phyloP scores from a whole-genome alignment of 1,140 invertebrate species.

The Drosophila ohnishii region DNA sequence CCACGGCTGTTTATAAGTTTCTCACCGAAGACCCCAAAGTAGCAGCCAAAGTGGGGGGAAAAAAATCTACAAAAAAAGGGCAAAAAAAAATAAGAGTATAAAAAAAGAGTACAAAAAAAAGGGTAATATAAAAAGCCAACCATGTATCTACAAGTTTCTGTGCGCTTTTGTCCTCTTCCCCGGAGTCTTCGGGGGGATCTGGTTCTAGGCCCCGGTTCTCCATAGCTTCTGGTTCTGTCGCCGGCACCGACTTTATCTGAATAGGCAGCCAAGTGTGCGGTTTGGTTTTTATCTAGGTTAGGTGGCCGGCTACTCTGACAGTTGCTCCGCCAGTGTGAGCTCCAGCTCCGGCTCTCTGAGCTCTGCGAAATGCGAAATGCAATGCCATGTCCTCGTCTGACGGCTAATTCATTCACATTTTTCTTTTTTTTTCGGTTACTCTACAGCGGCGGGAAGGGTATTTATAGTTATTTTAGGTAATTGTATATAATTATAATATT shows the following conservation, averaged over 20 bases:
- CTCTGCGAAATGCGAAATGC: slow-evolving; percentile 31
- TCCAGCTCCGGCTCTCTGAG: slow-evolving; percentile 13
- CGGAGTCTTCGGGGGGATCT: slow-evolving; percentile 28
- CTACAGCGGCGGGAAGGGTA: slow-evolving; percentile 1
- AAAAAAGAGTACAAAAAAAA: slow-evolving; percentile 22
- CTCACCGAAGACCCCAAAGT: slow-evolving; percentile 36
- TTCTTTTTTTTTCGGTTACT: slow-evolving; percentile 29
- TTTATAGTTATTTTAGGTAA: neutral
- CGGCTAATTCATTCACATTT: slow-evolving; percentile 74
- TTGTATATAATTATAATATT: neutral
- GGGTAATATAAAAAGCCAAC: slow-evolving; percentile 25
- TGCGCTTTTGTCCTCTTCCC: slow-evolving; percentile 70
- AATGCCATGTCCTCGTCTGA: slow-evolving; percentile 54
- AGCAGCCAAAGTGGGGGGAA: slow-evolving; percentile 8
- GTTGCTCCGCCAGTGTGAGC: slow-evolving; percentile 25
- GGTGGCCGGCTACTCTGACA: slow-evolving; percentile 37
- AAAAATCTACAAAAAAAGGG: slow-evolving; percentile 9
- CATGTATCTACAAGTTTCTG: slow-evolving; percentile 70
- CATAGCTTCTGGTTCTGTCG: slow-evolving; percentile 38
- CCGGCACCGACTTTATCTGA: slow-evolving; percentile 42
- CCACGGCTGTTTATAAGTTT: slow-evolving; percentile 76
- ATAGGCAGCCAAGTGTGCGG: slow-evolving; percentile 76
- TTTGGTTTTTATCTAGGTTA: slow-evolving; percentile 72
- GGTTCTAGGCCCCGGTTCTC: slow-evolving; percentile 11
- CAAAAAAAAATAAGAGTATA: neutral